Evolutionary conservation across 2,888 invertebrate species (phyloP).

Genomic region (Zaprionus lineosus): DNA sequence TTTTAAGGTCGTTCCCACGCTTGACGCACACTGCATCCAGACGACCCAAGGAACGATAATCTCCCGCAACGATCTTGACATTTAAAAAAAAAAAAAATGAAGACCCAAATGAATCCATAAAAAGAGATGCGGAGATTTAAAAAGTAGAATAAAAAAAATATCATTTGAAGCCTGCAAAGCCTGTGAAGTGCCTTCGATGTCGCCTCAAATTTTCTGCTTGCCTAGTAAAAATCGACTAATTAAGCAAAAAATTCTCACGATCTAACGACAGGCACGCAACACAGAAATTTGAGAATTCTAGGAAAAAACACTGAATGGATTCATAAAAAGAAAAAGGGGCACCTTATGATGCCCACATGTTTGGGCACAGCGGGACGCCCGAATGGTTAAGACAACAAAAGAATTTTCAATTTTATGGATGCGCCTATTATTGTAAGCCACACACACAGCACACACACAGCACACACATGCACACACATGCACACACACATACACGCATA

Average conservation of each 20-base stretch:
- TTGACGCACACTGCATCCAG: too few species aligned
- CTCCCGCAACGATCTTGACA: conserved; percentile 23
- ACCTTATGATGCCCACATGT: conserved; percentile 1
- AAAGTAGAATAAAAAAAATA: conserved; percentile 25
- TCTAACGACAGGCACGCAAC: neutral
- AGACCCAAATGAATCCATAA: conserved; percentile 32
- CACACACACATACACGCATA: too few species aligned
- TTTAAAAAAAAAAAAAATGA: conserved; percentile 8
- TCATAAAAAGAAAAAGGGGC: conserved; percentile 4
- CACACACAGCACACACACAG: too few species aligned
- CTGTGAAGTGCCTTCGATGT: conserved; percentile 1
- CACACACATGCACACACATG: too few species aligned
- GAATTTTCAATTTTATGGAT: conserved; percentile 12
- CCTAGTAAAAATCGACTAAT: conserved; percentile 53
- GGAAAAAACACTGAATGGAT: conserved; percentile 5
- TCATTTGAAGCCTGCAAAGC: conserved; percentile 4
- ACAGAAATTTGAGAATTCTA: conserved; percentile 7
- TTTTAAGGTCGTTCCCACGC: conserved; percentile 22
- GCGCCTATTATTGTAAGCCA: neutral
- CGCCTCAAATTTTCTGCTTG: conserved; percentile 26
- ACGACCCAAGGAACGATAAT: conserved; percentile 17
- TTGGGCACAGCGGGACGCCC: neutral
- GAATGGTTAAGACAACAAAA: too few species aligned
- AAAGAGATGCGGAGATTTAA: conserved; percentile 17
- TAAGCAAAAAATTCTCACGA: conserved; percentile 53